Base-by-base conservation (phyloP, 2,888 invertebrate genomes). In the Drosophila heteroneura region DNA sequence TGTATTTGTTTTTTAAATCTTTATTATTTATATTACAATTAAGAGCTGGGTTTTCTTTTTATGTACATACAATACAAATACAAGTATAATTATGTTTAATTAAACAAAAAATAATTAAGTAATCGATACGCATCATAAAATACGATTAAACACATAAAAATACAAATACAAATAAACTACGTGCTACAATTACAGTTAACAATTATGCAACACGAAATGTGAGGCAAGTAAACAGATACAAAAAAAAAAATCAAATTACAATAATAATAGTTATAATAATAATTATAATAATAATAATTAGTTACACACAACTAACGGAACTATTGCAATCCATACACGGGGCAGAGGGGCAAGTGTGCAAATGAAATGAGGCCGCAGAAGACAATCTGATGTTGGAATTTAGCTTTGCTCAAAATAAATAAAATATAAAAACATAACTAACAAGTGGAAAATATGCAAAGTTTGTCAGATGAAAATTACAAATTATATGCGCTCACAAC, bases 11-110 rank as follows among this genome's bases (percentile, higher is more conserved):
- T 7, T 26, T 16, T 7, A 14, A 37, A 57, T 72, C 39, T 74
- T 81, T 78, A 76, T 81, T 81, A 67, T 69, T 75, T 69, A 75
- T 76, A 76, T 86, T 86, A 86, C 70, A 86, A 74, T 89, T 85
- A 85, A 79, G 81, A 77, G 77, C 81, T 83, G 75, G 47, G 41
- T 81, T 74, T 67, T 85, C 65, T 51, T 74, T 79, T 79, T 81
- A 81, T 81, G 76, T 89, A 85, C 83, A 77, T 76, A 87, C 76
- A 88, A 87, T 87, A 81, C 33, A 66, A 53, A 66, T 66, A 66
- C 64, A 64, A 63, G 52, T 66, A 66, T 74, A 80, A 79, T 88
- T 87, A 83, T 81, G 73, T 74, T 84, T 82, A 72, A 80, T 82
- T 82, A 78, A 80, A 88, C 74, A 79, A 76, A 57, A 76, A 73